phyloP scores from a whole-genome alignment of 2,797 vertebrate species.

The Macroramphosus scolopax region DNA sequence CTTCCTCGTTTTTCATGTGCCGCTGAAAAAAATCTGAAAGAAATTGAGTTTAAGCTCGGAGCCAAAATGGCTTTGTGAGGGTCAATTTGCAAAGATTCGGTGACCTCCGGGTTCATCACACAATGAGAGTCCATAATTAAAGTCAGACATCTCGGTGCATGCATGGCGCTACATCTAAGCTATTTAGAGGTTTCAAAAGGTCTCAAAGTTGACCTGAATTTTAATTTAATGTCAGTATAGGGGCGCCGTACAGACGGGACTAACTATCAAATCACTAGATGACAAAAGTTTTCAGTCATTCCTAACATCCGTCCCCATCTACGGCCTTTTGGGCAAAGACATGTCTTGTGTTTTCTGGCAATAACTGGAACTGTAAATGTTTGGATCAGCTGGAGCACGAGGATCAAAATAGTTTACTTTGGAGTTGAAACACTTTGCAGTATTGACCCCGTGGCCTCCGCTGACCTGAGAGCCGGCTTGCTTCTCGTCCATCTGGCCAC shows the following conservation, averaged over 20 bases:
- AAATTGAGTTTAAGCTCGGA: conserved; percentile 17
- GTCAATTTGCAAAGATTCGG: conserved; percentile 47
- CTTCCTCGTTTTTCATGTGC: too few relatives aligned
- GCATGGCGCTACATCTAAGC: conserved; percentile 38
- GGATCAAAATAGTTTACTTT: conserved; percentile 67
- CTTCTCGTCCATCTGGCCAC: conserved; percentile 34
- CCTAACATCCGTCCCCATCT: conserved; percentile 13
- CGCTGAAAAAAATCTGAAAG: conserved; percentile 2
- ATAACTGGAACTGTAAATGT: conserved; percentile 61
- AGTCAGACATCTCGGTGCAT: conserved; percentile 42
- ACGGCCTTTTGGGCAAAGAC: conserved; percentile 11
- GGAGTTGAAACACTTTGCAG: conserved; percentile 50
- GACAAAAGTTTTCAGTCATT: conserved; percentile 48
- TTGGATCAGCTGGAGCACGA: conserved; percentile 52
- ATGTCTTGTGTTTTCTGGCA: conserved; percentile 41
- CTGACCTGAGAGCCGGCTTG: conserved; percentile 36
- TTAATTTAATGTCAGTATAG: conserved; percentile 37
- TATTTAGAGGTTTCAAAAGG: conserved; percentile 65
- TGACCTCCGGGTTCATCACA: conserved; percentile 58
- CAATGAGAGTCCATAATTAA: conserved; percentile 62
- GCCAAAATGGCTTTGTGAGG: conserved; percentile 21
- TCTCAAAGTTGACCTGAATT: conserved; percentile 56
- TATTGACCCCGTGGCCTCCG: conserved; percentile 55
- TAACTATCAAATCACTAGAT: conserved; percentile 21
- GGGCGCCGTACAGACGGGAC: conserved; percentile 26